Evolutionary conservation across 1,140 invertebrate species (phyloP), one percentile per base, ranked within the genome.

Genomic region (Tetraneura akinire): DNA sequence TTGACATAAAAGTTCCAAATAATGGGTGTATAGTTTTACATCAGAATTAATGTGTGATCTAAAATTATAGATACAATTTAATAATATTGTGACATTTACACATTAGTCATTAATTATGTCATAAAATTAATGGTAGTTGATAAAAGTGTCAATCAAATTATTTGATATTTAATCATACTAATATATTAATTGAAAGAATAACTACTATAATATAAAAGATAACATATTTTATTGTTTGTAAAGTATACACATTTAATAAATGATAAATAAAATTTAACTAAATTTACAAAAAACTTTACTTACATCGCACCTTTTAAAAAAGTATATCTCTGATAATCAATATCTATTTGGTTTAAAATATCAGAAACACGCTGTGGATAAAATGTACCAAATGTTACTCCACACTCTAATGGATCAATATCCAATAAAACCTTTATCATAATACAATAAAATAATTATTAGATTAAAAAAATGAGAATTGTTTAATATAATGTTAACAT

Each of bases 391-490:
- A 84, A 80, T n/a, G 82, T 68, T 64, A 81, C 71, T 13, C 83
- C 83, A 66, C 81, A 82, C 73, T 81, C 81, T 16, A 81, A 68
- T 49, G 81, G 73, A 81, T 84, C 81, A 13, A 84, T 82, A 62
- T 83, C 81, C 26, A 83, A 32, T 57, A 84, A 73, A 55, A 51
- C 74, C 83, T 84, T 68, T 23, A 47, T 21, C 42, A 42, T 66
- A 68, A 45, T 68, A 68, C 23, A 23, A 47, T 70, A 47, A 8
- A 37, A 37, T 37, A 37, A 4, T 37, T 4, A 62, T 32, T 62
- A 62, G 6, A 18, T 62, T 62, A 18, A 1, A n/a, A 18, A 23
- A 14, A 57, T 57, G 14, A n/a, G n/a, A n/a, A n/a, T n/a, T n/a
- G n/a, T n/a, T n/a, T n/a, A n/a, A n/a, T n/a, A n/a, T n/a, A n/a